phyloP scores from a whole-genome alignment of 1,140 invertebrate genomes.

The Plodia interpunctella region DNA sequence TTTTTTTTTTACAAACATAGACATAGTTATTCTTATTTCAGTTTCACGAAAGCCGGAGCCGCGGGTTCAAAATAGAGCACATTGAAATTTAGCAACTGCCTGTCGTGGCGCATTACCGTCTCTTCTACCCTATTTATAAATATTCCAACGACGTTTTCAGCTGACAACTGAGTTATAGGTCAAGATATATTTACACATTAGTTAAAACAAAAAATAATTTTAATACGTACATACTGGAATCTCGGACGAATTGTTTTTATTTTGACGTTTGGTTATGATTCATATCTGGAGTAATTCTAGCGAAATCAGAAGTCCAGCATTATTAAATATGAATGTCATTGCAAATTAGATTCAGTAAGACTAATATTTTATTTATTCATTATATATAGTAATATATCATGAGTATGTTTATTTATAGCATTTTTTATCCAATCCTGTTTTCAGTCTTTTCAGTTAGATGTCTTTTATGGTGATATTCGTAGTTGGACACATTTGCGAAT shows the following conservation, averaged over 20 bases:
- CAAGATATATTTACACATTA: slow-evolving; percentile 62
- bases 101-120: slow-evolving; percentile 64
- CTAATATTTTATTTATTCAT: too few species aligned
- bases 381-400: too few species aligned
- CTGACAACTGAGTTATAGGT: slow-evolving; percentile 60
- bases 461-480: neutral
- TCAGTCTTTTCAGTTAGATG: too few species aligned
- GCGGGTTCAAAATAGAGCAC: slow-evolving; percentile 64
- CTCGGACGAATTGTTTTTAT: neutral
- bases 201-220: slow-evolving; percentile 42
- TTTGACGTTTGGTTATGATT: neutral
- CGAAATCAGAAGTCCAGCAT: too few species aligned
- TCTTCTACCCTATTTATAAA: slow-evolving; percentile 71
- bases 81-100: slow-evolving; percentile 75
- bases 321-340: too few species aligned
- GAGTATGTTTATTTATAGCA: too few species aligned
- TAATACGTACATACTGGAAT: slow-evolving; percentile 18
- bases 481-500: neutral
- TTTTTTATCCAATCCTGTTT: neutral
- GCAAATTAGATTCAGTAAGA: too few species aligned
- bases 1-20: too few species aligned
- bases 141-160: slow-evolving; percentile 60
- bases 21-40: slow-evolving; percentile 20
- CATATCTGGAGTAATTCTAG: too few species aligned
- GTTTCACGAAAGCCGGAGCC: slow-evolving; percentile 56